phyloP scores from a whole-genome alignment of 2,888 invertebrate genomes.

The Thysanoteuthis rhombus region DNA sequence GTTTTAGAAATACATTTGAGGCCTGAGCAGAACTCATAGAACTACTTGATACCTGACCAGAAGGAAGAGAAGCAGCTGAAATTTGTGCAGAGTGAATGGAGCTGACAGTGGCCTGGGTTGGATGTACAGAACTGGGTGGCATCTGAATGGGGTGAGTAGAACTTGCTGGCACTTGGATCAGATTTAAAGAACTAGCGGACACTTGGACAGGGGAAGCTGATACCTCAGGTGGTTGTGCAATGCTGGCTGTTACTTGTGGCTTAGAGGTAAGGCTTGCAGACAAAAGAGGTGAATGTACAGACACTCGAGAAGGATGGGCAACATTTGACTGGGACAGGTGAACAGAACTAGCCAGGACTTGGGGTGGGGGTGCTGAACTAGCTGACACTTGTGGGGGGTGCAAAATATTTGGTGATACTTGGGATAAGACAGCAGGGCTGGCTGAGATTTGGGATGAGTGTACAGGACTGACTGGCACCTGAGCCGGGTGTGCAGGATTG shows the following conservation, averaged over 20 bases:
- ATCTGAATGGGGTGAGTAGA: not conserved
- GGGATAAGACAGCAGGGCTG: not conserved
- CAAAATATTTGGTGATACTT: not conserved
- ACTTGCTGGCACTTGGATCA: not conserved
- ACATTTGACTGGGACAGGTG: not conserved
- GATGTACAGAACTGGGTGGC: not conserved
- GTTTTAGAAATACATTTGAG: not conserved
- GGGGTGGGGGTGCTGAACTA: not conserved
- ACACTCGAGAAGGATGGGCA: not conserved
- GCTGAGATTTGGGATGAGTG: not conserved
- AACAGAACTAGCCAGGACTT: not conserved
- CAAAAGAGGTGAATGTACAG: not conserved
- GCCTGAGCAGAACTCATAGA: not conserved
- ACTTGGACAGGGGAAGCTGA: conserved; percentile 12
- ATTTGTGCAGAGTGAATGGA: not conserved
- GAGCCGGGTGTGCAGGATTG: not conserved
- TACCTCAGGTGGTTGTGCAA: not conserved
- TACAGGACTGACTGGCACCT: not conserved
- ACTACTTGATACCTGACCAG: conserved; percentile 14
- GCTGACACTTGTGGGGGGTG: not conserved
- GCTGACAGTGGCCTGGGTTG: not conserved
- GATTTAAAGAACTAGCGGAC: conserved; percentile 13
- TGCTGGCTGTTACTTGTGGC: not conserved
- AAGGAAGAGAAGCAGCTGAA: not conserved
- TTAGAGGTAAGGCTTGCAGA: not conserved